These are phyloP conservation scores for Habrosyne pyritoides DNA, from an alignment of 2,888 invertebrate genomes.

Conservation along the genomic window DNA sequence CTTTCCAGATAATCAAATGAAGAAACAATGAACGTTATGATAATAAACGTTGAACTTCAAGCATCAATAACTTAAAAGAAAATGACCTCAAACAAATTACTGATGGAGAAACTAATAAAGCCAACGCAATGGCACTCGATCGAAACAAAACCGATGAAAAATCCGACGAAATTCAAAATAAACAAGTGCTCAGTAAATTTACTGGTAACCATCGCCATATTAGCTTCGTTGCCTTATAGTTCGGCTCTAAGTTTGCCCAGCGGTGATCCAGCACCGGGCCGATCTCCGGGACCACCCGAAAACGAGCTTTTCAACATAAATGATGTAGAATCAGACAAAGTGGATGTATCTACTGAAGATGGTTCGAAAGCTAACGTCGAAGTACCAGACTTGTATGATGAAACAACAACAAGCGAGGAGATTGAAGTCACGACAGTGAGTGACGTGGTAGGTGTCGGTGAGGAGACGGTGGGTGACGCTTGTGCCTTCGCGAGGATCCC, in stretches of 20 bases:
- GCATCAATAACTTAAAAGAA: constrained; percentile 20
- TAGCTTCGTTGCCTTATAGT: constrained; percentile 71
- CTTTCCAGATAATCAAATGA: constrained; percentile 34
- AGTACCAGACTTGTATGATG: background rate
- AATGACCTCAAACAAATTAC: constrained; percentile 33
- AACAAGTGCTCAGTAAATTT: constrained; percentile 32
- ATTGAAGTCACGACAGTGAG: constrained; percentile 48
- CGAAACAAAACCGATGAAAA: constrained; percentile 15
- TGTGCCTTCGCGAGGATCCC: constrained; percentile 73
- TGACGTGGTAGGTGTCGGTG: constrained; percentile 46
- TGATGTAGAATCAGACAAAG: background rate
- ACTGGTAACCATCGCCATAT: constrained; percentile 53
- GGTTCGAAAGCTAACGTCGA: background rate
- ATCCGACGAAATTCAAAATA: constrained; percentile 56
- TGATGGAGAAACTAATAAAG: constrained; percentile 13
- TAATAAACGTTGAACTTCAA: constrained; percentile 13
- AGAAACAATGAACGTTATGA: constrained; percentile 28
- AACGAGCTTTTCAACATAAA: constrained; percentile 9
- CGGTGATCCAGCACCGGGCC: constrained; percentile 86
- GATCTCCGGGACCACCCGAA: constrained; percentile 85
- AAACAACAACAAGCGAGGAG: constrained; percentile 49
- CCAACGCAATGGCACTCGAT: constrained; percentile 32
- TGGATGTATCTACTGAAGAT: background rate
- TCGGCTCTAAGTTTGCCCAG: constrained; percentile 72
- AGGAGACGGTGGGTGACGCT: constrained; percentile 52